Percentiles rank a stretch among this genome's conserved stretches.
Evolutionary conservation across 2,888 invertebrate genomes (phyloP).

Genomic region (Leptopilina myrica): DNA sequence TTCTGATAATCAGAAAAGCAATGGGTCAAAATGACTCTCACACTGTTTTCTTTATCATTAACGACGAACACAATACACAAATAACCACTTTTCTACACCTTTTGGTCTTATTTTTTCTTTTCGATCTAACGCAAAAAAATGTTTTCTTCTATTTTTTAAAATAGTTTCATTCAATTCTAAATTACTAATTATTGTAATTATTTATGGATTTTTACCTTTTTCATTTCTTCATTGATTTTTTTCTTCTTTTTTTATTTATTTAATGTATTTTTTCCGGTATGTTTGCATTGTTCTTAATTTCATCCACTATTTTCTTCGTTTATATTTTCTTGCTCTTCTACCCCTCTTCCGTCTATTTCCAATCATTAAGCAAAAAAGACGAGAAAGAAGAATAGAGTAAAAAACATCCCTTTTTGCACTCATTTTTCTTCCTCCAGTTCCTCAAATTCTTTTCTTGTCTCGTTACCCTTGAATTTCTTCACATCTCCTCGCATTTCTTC

Average conservation of each 20-base stretch:
- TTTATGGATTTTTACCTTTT: no score
- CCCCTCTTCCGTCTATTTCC: no score
- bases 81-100: no score
- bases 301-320: background rate
- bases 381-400: no score
- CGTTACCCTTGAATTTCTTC: background rate
- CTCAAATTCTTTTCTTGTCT: background rate
- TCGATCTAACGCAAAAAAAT: background rate
- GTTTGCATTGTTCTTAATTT: background rate
- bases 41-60: background rate
- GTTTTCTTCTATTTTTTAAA: no score
- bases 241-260: no score
- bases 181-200: no score
- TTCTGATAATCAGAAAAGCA: slow-evolving; percentile 32
- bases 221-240: no score
- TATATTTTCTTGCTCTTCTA: background rate
- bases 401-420: background rate
- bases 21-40: slow-evolving; percentile 22
- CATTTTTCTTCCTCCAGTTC: background rate
- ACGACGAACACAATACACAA: background rate
- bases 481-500: background rate
- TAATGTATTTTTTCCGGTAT: no score
- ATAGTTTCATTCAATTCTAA: no score
- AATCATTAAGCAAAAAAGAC: no score
- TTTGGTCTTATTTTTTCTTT: background rate